phyloP scores from a whole-genome alignment of 2,888 invertebrate species.

The Sinohyriopsis cumingii region DNA sequence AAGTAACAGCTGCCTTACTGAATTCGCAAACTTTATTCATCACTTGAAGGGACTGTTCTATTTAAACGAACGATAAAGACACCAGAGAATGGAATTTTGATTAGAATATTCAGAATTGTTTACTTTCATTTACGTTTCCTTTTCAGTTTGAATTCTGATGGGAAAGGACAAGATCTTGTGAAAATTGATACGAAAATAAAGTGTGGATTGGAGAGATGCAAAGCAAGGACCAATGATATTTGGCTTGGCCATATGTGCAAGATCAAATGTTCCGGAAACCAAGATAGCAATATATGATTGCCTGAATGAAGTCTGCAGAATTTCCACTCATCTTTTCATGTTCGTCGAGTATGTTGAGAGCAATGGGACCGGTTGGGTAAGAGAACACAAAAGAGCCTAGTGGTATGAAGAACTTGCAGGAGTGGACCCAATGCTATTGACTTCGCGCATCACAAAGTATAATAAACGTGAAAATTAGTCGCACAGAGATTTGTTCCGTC shows the following conservation, averaged over 20 bases:
- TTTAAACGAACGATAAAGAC: too few species aligned
- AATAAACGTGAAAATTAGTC: conserved; percentile 80
- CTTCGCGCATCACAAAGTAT: conserved; percentile 78
- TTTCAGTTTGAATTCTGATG: conserved; percentile 60
- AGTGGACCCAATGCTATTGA: conserved; percentile 73
- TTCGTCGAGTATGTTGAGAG: conserved; percentile 78
- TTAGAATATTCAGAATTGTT: too few species aligned
- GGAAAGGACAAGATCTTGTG: conserved; percentile 65
- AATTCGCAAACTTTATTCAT: too few species aligned
- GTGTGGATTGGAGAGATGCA: conserved; percentile 71
- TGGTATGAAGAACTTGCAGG: conserved; percentile 76
- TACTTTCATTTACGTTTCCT: too few species aligned
- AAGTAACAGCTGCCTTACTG: too few species aligned
- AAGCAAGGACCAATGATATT: conserved; percentile 74
- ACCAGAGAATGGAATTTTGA: too few species aligned
- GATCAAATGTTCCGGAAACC: conserved; percentile 71
- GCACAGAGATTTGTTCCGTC: conserved; percentile 81
- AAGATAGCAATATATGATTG: conserved; percentile 76
- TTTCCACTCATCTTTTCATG: conserved; percentile 79
- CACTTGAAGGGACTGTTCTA: too few species aligned
- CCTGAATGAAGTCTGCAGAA: conserved; percentile 76
- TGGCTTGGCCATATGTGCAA: conserved; percentile 79
- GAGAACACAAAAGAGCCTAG: conserved; percentile 78
- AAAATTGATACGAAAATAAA: conserved; percentile 60
- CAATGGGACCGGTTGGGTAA: conserved; percentile 75